Evolutionary conservation across 2,113 vertebrate species (phyloP).

Genomic region (Labrus mixtus): DNA sequence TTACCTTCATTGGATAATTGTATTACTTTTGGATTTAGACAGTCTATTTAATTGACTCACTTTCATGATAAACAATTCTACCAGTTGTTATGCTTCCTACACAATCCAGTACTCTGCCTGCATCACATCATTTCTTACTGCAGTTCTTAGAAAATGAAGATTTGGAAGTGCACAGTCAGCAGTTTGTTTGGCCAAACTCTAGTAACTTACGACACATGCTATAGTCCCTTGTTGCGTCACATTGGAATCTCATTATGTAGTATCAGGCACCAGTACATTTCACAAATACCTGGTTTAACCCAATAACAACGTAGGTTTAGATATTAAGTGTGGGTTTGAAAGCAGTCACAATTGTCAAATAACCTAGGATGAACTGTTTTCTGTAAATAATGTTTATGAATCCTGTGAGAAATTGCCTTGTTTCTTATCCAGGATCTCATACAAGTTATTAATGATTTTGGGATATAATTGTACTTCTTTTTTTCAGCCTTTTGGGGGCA

Average conservation of each 20-base stretch:
- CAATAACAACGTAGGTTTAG: background rate
- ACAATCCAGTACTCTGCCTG: background rate
- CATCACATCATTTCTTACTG: background rate
- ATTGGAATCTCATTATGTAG: background rate
- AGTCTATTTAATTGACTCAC: background rate
- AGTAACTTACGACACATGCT: background rate
- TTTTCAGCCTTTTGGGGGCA: constrained; percentile 68
- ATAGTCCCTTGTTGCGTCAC: background rate
- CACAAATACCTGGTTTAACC: background rate
- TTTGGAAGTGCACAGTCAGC: background rate
- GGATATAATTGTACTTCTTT: background rate
- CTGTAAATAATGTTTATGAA: background rate
- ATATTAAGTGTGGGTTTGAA: background rate
- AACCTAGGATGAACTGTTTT: background rate
- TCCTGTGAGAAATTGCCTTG: background rate
- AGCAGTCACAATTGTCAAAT: background rate
- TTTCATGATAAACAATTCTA: background rate
- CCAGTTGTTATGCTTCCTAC: background rate
- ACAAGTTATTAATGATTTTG: background rate
- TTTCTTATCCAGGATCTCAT: background rate
- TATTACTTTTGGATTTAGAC: background rate
- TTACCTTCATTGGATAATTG: background rate
- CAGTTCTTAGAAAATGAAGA: background rate
- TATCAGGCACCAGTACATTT: background rate
- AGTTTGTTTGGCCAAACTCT: background rate